phyloP scores from a whole-genome alignment of 2,888 invertebrate species.

The Pristionchus entomophagus region DNA sequence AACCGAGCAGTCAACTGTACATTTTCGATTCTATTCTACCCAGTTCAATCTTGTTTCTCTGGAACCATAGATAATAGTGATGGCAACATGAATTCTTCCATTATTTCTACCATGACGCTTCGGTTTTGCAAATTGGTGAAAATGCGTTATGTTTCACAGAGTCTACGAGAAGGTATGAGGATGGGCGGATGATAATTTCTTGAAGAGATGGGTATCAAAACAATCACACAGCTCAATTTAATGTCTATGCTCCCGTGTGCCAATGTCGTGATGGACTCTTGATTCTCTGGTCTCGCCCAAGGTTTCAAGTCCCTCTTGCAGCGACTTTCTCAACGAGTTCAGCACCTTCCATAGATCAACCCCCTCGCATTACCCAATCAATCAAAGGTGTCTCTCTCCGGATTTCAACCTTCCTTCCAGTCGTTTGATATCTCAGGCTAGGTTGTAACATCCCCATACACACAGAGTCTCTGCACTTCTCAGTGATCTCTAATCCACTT shows the following conservation, averaged over 20 bases:
- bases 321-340: neutral
- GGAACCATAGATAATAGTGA: too few relatives aligned
- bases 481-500: too few relatives aligned
- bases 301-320: constrained; percentile 20
- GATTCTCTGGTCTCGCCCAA: neutral
- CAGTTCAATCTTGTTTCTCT: neutral
- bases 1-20: neutral
- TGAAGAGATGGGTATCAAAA: too few relatives aligned
- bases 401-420: constrained; percentile 27
- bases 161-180: too few relatives aligned
- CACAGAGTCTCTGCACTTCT: neutral
- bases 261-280: neutral
- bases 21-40: neutral
- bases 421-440: constrained; percentile 1
- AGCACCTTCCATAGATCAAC: neutral
- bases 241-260: too few relatives aligned
- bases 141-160: too few relatives aligned
- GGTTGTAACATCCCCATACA: constrained; percentile 21
- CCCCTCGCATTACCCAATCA: neutral
- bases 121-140: neutral
- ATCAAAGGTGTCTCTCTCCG: neutral
- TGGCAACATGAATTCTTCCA: too few relatives aligned
- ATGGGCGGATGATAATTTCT: neutral
- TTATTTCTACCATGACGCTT: too few relatives aligned
- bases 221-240: too few relatives aligned